Percentiles rank a stretch among this genome's conserved stretches.
phyloP scores from a whole-genome alignment of 92 coral and sea anemone genomes.

The Porites rus region DNA sequence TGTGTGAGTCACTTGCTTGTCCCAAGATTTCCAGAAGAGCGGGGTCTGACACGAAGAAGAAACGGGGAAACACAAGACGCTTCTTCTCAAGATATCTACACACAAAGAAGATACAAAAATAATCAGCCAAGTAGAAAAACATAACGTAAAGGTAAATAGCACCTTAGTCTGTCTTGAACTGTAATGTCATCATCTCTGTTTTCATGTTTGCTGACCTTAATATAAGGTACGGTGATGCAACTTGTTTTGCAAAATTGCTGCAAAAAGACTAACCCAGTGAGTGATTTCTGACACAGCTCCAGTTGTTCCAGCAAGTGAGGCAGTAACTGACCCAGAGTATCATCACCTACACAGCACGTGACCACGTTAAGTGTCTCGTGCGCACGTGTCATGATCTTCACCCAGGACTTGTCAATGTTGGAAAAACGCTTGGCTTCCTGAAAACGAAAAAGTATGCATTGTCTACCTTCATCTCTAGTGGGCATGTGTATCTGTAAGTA shows the following conservation, averaged over 20 bases:
- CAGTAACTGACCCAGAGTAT: constrained; percentile 86
- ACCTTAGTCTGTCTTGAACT: too few species aligned
- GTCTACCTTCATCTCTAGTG: background rate
- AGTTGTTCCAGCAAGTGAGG: constrained; percentile 89
- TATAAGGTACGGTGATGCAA: too few species aligned
- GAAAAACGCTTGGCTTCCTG: constrained; percentile 94
- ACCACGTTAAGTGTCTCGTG: constrained; percentile 92
- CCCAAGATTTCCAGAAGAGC: constrained; percentile 90
- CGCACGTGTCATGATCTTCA: constrained; percentile 92
- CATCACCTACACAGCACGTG: constrained; percentile 90
- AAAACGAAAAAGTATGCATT: background rate
- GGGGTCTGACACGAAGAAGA: constrained; percentile 93
- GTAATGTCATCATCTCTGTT: too few species aligned
- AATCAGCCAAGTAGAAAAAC: background rate
- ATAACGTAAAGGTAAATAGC: too few species aligned
- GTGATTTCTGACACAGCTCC: constrained; percentile 89
- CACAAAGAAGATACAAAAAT: background rate
- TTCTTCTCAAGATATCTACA: constrained; percentile 88
- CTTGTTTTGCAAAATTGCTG: too few species aligned
- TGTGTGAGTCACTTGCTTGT: constrained; percentile 94
- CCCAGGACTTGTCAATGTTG: constrained; percentile 94
- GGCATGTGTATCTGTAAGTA: background rate
- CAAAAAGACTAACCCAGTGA: constrained; percentile 73
- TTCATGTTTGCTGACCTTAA: too few species aligned
- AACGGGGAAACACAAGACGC: constrained; percentile 88